These are phyloP conservation scores for Bradynema listronoti DNA, from an alignment of 1,140 invertebrate species.

Conservation along the genomic window DNA sequence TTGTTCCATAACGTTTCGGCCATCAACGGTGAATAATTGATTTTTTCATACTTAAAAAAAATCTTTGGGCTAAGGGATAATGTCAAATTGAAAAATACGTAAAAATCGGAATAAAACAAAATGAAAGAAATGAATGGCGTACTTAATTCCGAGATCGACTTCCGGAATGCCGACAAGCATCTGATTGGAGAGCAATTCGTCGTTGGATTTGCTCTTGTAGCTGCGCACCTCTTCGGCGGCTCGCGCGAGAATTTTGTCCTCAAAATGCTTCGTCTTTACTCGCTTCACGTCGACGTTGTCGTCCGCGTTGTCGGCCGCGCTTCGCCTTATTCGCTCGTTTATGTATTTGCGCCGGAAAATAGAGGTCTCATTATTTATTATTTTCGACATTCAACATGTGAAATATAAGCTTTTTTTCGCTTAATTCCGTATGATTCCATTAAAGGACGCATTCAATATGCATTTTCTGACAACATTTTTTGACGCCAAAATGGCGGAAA, in stretches of 20 bases:
- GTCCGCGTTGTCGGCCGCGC: not conserved
- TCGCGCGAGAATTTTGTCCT: conserved; percentile 36
- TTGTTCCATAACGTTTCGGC: no score
- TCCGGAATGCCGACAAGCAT: conserved; percentile 99
- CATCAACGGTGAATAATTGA: no score
- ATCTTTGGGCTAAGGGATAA: no score
- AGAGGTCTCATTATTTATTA: not conserved
- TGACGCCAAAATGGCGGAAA: no score
- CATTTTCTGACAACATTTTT: no score
- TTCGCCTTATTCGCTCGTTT: conserved; percentile 20
- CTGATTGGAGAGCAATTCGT: conserved; percentile 99
- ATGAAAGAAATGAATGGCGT: conserved; percentile 42
- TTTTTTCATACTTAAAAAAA: no score
- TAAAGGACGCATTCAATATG: no score
- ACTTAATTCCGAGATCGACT: conserved; percentile 95
- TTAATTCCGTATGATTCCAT: no score
- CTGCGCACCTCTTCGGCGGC: conserved; percentile 47
- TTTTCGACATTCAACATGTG: no score
- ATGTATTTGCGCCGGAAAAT: conserved; percentile 28
- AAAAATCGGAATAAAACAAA: no score
- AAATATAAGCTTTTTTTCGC: no score
- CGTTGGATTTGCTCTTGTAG: conserved; percentile 67
- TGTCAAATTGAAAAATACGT: no score
- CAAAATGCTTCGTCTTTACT: conserved; percentile 12
- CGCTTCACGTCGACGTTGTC: conserved; percentile 14